Evolutionary conservation across 2,113 vertebrate genomes (phyloP).

Genomic region (Chaetodon trifascialis): DNA sequence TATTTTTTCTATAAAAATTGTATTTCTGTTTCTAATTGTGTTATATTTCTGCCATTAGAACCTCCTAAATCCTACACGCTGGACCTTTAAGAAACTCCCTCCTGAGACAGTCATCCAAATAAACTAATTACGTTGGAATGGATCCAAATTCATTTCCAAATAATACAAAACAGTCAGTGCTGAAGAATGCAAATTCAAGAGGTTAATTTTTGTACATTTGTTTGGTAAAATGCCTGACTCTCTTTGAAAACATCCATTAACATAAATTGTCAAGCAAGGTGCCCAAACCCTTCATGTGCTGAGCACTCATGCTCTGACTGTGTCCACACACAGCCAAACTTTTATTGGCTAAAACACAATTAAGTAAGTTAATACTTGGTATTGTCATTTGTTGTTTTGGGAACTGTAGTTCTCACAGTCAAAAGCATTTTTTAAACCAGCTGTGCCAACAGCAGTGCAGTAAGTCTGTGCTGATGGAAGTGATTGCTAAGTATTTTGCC

Average conservation of each 20-base stretch:
- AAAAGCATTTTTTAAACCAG: neutral
- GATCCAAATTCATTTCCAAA: slow-evolving; percentile 45
- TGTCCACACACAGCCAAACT: neutral
- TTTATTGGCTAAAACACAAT: neutral
- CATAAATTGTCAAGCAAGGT: neutral
- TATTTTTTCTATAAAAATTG: too few species aligned
- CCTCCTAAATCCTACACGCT: too few species aligned
- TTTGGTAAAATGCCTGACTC: neutral
- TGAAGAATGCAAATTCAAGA: slow-evolving; percentile 13
- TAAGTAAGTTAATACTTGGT: neutral
- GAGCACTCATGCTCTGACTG: neutral
- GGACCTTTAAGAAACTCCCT: slow-evolving; percentile 43
- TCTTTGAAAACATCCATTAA: slow-evolving; percentile 1
- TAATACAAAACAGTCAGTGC: slow-evolving; percentile 14
- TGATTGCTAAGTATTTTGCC: neutral
- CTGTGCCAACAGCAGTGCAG: neutral
- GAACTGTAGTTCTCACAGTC: neutral
- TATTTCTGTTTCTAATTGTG: too few species aligned
- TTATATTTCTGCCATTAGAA: too few species aligned
- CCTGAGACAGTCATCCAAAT: slow-evolving; percentile 40
- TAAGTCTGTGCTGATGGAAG: neutral
- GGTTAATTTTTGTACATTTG: slow-evolving; percentile 8
- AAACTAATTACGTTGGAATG: slow-evolving; percentile 54
- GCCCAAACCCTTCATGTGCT: neutral
- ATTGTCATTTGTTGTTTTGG: neutral